Conservation (phyloP, 2,113 vertebrate genomes). For the Tringa solitaria region DNA sequence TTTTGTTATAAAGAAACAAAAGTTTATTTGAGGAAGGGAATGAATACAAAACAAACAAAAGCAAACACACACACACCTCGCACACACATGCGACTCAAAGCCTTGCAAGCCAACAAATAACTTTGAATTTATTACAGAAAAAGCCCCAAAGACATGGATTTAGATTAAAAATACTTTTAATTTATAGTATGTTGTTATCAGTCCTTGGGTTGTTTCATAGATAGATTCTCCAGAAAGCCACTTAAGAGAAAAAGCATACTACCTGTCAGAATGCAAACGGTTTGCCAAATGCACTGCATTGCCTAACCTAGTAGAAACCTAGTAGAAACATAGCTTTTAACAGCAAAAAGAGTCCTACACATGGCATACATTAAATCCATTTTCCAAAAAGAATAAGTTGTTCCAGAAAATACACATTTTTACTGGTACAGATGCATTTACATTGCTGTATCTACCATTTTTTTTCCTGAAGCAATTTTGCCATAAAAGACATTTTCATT, state of each 20-base stretch:
- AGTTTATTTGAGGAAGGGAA: neutral
- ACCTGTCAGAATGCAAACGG: neutral
- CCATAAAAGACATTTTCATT: neutral
- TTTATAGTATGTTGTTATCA: neutral
- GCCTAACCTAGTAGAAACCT: neutral
- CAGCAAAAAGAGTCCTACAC: neutral
- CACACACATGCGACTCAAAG: neutral
- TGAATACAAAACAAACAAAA: neutral
- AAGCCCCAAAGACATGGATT: neutral
- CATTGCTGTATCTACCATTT: neutral
- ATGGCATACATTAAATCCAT: neutral
- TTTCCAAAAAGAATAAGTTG: neutral
- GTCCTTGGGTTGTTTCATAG: neutral
- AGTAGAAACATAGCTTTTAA: neutral
- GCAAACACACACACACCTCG: neutral
- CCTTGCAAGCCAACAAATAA: neutral
- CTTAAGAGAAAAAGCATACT: neutral
- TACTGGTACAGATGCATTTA: neutral
- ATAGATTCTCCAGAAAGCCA: neutral
- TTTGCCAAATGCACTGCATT: neutral
- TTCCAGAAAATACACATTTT: neutral
- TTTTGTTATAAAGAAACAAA: neutral
- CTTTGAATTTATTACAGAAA: neutral
- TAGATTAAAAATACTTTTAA: neutral
- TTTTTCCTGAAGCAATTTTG: neutral